phyloP scores from a whole-genome alignment of 2,113 vertebrate genomes.

The Melanerpes formicivorus region DNA sequence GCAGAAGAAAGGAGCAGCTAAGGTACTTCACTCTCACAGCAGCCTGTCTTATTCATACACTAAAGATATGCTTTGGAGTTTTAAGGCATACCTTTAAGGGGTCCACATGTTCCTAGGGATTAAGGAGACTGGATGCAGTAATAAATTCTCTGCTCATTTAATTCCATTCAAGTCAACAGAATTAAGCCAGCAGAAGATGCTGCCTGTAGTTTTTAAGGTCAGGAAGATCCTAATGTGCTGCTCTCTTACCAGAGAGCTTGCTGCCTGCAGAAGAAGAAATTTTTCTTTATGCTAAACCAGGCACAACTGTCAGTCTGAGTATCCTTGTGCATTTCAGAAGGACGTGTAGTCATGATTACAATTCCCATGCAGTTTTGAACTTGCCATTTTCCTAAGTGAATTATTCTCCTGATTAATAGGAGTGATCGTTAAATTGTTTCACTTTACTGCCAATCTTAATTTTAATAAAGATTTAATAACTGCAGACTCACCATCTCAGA shows the following conservation, averaged over 20 bases:
- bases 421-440: neutral
- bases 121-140: neutral
- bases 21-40: neutral
- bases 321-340: neutral
- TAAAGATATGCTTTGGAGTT: neutral
- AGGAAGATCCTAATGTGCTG: neutral
- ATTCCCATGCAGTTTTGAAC: neutral
- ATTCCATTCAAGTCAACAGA: neutral
- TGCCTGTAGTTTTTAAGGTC: neutral
- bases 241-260: neutral
- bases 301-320: neutral
- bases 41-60: neutral
- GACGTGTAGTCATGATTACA: neutral
- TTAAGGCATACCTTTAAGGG: neutral
- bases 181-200: neutral
- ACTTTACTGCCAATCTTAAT: neutral
- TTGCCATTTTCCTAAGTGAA: neutral
- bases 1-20: neutral
- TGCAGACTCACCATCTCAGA: neutral
- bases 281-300: neutral
- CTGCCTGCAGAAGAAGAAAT: neutral
- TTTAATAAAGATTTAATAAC: neutral
- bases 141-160: conserved; percentile 13
- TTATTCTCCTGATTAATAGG: neutral
- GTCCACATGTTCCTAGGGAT: neutral